Percentiles rank a stretch among this genome's conserved stretches.
Evolutionary conservation across 2,797 vertebrate species (phyloP).

Genomic region (Tachyglossus aculeatus): DNA sequence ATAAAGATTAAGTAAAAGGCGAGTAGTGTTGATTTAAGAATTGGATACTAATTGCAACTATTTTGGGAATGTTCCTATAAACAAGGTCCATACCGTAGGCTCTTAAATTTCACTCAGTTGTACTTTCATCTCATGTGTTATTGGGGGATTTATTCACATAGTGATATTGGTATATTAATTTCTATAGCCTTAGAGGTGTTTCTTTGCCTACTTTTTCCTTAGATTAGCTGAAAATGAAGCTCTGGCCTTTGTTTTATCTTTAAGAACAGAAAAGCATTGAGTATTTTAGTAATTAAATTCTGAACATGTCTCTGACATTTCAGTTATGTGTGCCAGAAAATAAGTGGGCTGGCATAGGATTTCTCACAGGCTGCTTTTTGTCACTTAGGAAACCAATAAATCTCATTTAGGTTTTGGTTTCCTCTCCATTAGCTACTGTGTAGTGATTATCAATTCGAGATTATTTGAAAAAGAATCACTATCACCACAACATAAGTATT

Average conservation of each 20-base stretch:
- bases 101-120: no score
- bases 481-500: background rate
- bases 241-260: background rate
- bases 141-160: no score
- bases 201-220: no score
- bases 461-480: background rate
- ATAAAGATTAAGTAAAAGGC: no score
- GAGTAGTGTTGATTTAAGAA: no score
- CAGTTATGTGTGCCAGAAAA: background rate
- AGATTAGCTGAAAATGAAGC: background rate
- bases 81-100: no score
- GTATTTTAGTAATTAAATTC: background rate
- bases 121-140: no score
- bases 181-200: no score
- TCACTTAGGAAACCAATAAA: background rate
- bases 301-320: background rate
- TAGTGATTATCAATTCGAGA: background rate
- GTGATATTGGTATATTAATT: no score
- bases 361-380: background rate
- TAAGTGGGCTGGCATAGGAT: background rate
- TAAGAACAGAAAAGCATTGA: background rate
- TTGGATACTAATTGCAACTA: no score
- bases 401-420: background rate
- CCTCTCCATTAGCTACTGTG: background rate
- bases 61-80: no score